phyloP scores from a whole-genome alignment of 1,140 invertebrate species.

The Heterodera carotae region DNA sequence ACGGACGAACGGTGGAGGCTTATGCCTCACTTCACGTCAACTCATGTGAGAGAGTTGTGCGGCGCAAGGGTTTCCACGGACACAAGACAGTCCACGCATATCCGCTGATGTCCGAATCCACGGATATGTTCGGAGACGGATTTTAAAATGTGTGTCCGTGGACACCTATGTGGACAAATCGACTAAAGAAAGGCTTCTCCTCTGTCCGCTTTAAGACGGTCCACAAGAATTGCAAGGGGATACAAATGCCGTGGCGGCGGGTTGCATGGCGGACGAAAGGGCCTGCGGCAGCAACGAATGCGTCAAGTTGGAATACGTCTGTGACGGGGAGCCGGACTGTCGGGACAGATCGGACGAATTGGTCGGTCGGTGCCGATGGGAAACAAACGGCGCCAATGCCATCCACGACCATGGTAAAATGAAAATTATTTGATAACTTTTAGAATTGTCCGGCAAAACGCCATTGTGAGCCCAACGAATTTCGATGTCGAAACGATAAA shows the following conservation, averaged over 20 bases:
- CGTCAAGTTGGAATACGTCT: constrained; percentile 78
- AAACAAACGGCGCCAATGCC: not conserved
- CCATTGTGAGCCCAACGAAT: constrained; percentile 87
- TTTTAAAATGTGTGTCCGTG: too few relatives aligned
- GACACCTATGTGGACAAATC: too few relatives aligned
- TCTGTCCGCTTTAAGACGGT: constrained; percentile 55
- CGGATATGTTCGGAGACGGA: too few relatives aligned
- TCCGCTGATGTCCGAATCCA: too few relatives aligned
- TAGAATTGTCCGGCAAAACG: constrained; percentile 60
- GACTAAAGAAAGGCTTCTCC: too few relatives aligned
- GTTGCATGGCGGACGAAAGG: constrained; percentile 78
- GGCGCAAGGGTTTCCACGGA: too few relatives aligned
- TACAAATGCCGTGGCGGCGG: constrained; percentile 19
- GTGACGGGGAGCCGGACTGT: constrained; percentile 74
- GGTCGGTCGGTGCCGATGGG: constrained; percentile 22
- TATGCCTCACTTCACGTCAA: constrained; percentile 58
- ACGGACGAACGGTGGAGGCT: constrained; percentile 60
- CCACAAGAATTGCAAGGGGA: constrained; percentile 60
- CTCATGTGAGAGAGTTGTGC: constrained; percentile 39
- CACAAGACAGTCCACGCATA: too few relatives aligned
- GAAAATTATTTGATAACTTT: too few relatives aligned
- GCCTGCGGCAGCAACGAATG: constrained; percentile 88
- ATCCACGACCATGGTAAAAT: too few relatives aligned
- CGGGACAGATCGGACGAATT: constrained; percentile 77
- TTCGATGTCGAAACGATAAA: constrained; percentile 78